These are phyloP conservation scores for Bedellia somnulentella DNA, from an alignment of 2,888 invertebrate species.

Conservation along the genomic window DNA sequence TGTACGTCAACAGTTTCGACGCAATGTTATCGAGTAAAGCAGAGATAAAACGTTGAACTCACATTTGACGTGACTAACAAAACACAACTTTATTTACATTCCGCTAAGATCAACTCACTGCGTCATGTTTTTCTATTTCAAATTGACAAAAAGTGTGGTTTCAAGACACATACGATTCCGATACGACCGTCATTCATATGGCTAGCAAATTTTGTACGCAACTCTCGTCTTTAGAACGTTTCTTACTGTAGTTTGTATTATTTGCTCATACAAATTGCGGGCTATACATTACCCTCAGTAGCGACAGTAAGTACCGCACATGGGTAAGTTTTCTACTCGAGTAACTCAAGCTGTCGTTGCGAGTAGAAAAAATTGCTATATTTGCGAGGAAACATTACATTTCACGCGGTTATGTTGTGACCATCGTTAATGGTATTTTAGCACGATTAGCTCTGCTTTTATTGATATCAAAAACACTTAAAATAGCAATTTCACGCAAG, in stretches of 20 bases:
- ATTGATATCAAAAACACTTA: no score
- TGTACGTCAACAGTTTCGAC: constrained; percentile 58
- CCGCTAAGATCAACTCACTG: no score
- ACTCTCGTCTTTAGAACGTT: constrained; percentile 27
- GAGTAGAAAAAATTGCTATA: constrained; percentile 4
- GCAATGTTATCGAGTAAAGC: constrained; percentile 50
- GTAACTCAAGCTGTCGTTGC: constrained; percentile 5
- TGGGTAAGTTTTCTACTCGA: constrained; percentile 13
- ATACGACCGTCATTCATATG: constrained; percentile 40
- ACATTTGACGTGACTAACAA: constrained; percentile 28
- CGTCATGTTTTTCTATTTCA: constrained; percentile 22
- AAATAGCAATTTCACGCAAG: no score
- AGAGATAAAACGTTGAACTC: constrained; percentile 36
- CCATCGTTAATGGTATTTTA: no score
- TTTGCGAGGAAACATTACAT: background rate
- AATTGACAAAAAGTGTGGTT: constrained; percentile 30
- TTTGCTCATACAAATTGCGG: constrained; percentile 25
- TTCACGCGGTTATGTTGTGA: no score
- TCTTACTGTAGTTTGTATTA: constrained; percentile 33
- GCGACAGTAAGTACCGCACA: constrained; percentile 8
- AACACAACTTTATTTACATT: constrained; percentile 39
- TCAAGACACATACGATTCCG: constrained; percentile 32
- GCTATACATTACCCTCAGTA: constrained; percentile 17
- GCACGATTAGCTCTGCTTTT: no score
- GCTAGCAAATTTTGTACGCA: constrained; percentile 43